Base-by-base conservation (phyloP, 2,797 vertebrate species). In the Acanthiza pusilla region DNA sequence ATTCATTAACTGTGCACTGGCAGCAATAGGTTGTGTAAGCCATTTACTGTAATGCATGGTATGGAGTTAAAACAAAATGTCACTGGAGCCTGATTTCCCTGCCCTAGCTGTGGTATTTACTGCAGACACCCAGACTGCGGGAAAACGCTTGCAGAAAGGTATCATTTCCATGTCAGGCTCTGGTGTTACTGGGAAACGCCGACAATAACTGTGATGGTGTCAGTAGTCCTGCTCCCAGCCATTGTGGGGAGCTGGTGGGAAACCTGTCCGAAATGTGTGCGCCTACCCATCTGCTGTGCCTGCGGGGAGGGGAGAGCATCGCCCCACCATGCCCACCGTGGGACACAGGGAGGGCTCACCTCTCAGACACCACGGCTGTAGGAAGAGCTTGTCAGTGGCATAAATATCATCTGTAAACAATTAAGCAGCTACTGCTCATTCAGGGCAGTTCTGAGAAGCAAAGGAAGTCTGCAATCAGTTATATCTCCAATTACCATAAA, bases 401-500 rank as follows among this genome's bases (percentile, higher is more conserved):
- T 96, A 94, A 94, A 94, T 93, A 91, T 98, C 80, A 95, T 98
- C 97, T 98, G 98, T 98, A 98, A 98, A 98, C 98, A 98, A 98
- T 98, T 98, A 98, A 96, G 97, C 96, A 95, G 97, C 97, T 95
- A 95, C 97, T 97, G 97, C 97, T 98, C 97, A 94, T 96, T 97
- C 97, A 96, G 96, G 95, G 96, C 97, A 88, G 93, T 97, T 98
- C 93, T 94, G 96, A 98, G 97, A 98, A 97, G 97, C 97, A 93
- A 96, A 98, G 97, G 97, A 98, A 98, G 98, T 98, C 98, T 98
- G 98, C 97, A 98, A 98, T 98, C 98, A 98, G 97, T 98, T 98
- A 98, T 97, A 98, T 98, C 98, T 98, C 98, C 98, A 98, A 98
- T 98, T 98, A 98, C 98, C 98, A 98, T 98, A 98, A 98, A 98